Evolutionary conservation across 2,797 vertebrate genomes (phyloP), one percentile per base, ranked within the genome.

Genomic region (Trematomus bernacchii): DNA sequence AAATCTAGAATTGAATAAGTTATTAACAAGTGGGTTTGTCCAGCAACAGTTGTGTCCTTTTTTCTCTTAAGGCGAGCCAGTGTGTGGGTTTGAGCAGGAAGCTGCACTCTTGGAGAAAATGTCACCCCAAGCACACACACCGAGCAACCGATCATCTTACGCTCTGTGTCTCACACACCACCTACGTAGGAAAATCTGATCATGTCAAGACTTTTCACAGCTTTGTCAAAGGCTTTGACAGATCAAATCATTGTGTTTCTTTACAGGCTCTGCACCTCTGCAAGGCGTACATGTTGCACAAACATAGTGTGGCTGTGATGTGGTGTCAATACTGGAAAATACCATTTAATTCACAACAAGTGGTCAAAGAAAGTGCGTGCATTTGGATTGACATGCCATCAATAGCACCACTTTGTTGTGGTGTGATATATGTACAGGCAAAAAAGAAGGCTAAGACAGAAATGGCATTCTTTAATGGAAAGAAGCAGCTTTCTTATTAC

Each of bases 121-220:
- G 92, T 96, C 92, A 95, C 65, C 66, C 55, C 40, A 51, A 83
- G 77, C 83, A 40, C 80, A 43, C 80, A 84, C 53, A 47, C 51
- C 47, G n/a, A 77, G 69, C 88, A 91, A 88, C 92, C 89, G 66
- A 83, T 88, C 91, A 72, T 72, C 88, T 93, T 90, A 53, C 72
- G 80, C 55, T 87, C 82, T 85, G 71, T 90, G 50, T 87, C 85
- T 77, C 75, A 91, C 57, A 87, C 72, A 90, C 96, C 98, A 96
- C 98, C 98, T 98, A 98, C 98, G 96, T 95, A 96, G 98, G 97
- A 99, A 99, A 99, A 90, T 92, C 84, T 93, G 93, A 94, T 92
- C 87, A 84, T 66, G 80, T 91, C 83, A 89, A 82, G 62, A 76
- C 87, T 91, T 37, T 89, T 94, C 90, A 86, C 91, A 90, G 85